These are phyloP conservation scores for Sinocyclocheilus maitianheensis DNA, from an alignment of 2,113 vertebrate species.

Conservation along the genomic window DNA sequence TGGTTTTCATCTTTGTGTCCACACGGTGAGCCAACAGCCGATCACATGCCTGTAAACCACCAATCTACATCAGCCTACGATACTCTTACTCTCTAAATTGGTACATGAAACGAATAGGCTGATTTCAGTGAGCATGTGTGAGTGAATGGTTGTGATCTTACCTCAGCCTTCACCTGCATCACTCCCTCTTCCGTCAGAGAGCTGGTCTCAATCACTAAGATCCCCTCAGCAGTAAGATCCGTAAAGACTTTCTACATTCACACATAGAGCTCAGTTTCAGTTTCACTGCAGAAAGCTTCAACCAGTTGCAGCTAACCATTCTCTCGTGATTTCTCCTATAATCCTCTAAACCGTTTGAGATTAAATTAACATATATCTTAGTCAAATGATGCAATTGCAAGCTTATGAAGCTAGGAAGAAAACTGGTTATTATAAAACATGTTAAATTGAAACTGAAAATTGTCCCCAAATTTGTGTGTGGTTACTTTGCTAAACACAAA, in stretches of 20 bases:
- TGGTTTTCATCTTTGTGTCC: conserved; percentile 94
- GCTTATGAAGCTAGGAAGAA: background rate
- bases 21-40: conserved; percentile 87
- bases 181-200: conserved; percentile 96
- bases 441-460: background rate
- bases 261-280: conserved; percentile 9
- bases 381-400: too few relatives aligned
- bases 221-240: conserved; percentile 80
- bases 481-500: background rate
- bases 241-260: conserved; percentile 86
- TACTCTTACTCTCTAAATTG: background rate
- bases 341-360: background rate
- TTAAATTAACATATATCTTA: background rate
- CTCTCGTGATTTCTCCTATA: background rate
- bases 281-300: background rate
- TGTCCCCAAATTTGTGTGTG: background rate
- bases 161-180: conserved; percentile 93
- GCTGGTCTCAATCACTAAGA: conserved; percentile 91
- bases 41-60: conserved; percentile 71
- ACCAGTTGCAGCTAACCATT: background rate
- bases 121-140: background rate
- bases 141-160: conserved; percentile 61
- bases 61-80: background rate
- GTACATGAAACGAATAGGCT: background rate
- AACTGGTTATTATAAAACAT: background rate